These are phyloP conservation scores for Rhinoraja longicauda DNA, from an alignment of 2,797 vertebrate species.

Conservation along the genomic window DNA sequence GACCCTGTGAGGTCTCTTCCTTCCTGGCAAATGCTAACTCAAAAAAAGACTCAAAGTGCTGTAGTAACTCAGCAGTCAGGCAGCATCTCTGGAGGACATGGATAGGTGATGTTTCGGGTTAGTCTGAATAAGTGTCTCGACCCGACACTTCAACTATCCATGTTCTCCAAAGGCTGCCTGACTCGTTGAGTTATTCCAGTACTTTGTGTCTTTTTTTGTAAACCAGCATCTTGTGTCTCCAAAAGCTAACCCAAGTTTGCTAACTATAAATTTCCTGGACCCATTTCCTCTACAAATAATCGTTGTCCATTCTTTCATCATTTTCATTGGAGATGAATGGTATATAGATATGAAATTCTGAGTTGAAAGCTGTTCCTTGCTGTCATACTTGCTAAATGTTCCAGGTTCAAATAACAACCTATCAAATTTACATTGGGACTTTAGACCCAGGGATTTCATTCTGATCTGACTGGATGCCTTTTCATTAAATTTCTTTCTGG, in stretches of 20 bases:
- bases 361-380: background rate
- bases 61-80: too few relatives aligned
- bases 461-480: background rate
- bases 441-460: background rate
- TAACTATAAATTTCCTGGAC: background rate
- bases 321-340: background rate
- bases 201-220: too few relatives aligned
- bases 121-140: too few relatives aligned
- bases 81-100: too few relatives aligned
- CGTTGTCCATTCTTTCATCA: background rate
- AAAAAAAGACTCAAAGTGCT: too few relatives aligned
- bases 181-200: too few relatives aligned
- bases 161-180: too few relatives aligned
- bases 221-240: too few relatives aligned
- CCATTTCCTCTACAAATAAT: background rate
- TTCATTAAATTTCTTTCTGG: background rate
- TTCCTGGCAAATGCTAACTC: background rate
- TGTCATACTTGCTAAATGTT: background rate
- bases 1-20: background rate
- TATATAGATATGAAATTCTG: background rate
- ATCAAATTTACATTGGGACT: background rate
- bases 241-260: background rate
- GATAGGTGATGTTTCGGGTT: too few relatives aligned
- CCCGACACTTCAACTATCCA: too few relatives aligned
- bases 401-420: background rate